phyloP scores from a whole-genome alignment of 2,113 vertebrate genomes.

The Kryptolebias marmoratus region DNA sequence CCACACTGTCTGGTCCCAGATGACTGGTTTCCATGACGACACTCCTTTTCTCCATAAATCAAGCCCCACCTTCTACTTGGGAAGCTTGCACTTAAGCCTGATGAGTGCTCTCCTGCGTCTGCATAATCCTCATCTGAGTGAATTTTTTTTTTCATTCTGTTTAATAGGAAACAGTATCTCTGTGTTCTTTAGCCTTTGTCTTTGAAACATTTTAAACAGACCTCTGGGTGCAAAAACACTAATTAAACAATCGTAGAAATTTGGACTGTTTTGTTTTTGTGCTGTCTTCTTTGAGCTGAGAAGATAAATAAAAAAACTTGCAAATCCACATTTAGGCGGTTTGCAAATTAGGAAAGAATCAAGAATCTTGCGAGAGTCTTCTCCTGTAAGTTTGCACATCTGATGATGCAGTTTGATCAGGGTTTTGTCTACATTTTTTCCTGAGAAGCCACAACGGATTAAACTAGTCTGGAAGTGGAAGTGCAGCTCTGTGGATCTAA shows the following conservation, averaged over 20 bases:
- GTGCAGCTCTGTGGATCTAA: not conserved
- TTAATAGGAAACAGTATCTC: not conserved
- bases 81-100: constrained; percentile 41
- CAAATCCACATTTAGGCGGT: too few species aligned
- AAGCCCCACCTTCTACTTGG: constrained; percentile 22
- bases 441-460: not conserved
- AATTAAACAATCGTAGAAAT: too few species aligned
- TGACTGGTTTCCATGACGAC: constrained; percentile 40
- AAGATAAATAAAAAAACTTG: not conserved
- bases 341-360: too few species aligned
- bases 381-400: too few species aligned
- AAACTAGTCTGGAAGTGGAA: not conserved
- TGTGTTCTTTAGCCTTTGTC: constrained; percentile 2
- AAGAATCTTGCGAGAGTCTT: too few species aligned
- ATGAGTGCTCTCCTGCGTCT: constrained; percentile 23
- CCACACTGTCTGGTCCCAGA: constrained; percentile 27
- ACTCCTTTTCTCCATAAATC: constrained; percentile 12
- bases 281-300: not conserved
- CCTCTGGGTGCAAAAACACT: not conserved
- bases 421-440: constrained; percentile 3
- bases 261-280: not conserved
- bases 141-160: not conserved
- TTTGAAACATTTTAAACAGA: not conserved
- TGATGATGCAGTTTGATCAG: constrained; percentile 23
- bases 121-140: constrained; percentile 12